Evolutionary conservation across 2,113 vertebrate species (phyloP).

Genomic region (Sardina pilchardus): DNA sequence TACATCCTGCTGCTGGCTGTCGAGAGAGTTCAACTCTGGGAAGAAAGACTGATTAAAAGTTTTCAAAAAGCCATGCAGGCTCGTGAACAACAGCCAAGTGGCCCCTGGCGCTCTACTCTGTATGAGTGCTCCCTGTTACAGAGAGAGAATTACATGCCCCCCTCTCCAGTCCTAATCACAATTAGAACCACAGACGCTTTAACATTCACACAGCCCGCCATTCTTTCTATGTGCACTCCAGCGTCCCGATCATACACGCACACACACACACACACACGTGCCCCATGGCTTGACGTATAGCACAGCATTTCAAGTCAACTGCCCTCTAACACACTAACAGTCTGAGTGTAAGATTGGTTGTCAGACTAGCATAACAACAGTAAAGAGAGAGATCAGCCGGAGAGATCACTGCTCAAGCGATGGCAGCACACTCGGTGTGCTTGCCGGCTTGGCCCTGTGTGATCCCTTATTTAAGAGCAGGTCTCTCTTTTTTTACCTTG

Average conservation of each 20-base stretch:
- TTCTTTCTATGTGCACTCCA: not conserved
- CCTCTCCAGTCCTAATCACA: not conserved
- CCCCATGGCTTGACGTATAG: not conserved
- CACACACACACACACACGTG: too few species aligned
- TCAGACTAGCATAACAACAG: not conserved
- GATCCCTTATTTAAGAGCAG: not conserved
- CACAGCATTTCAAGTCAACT: not conserved
- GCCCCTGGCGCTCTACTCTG: not conserved
- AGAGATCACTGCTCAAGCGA: not conserved
- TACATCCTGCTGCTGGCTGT: not conserved
- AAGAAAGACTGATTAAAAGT: not conserved
- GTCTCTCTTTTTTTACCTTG: constrained; percentile 28
- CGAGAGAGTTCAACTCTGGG: not conserved
- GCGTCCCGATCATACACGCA: not conserved
- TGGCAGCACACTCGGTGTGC: not conserved
- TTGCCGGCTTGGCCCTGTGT: not conserved
- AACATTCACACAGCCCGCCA: not conserved
- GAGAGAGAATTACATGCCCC: not conserved
- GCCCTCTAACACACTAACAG: not conserved
- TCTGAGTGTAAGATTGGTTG: not conserved
- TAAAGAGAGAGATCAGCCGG: not conserved
- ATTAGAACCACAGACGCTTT: not conserved
- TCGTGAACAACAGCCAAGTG: not conserved
- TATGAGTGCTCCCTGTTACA: not conserved
- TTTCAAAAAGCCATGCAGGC: not conserved